Conservation (phyloP, 2,888 invertebrate species). For the Imbricaverruca yamaguchii region DNA sequence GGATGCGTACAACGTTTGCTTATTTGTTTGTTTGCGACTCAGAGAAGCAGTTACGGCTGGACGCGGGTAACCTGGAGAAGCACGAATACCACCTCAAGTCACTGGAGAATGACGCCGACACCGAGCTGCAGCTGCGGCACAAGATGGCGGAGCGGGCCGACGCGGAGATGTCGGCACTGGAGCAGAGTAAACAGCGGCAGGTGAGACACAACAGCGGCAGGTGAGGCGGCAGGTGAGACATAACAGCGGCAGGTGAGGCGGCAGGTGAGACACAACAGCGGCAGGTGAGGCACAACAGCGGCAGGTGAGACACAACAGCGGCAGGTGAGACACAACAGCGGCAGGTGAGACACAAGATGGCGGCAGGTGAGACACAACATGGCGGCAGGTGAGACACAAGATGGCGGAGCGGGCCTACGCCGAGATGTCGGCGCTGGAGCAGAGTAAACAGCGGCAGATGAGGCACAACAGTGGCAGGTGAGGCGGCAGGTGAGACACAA, state of each 20-base stretch:
- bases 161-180: not conserved
- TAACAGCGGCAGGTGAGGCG: no score
- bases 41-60: conserved; percentile 52
- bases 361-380: no score
- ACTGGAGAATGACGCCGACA: conserved; percentile 7
- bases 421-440: not conserved
- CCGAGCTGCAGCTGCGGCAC: conserved; percentile 4
- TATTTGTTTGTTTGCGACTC: conserved; percentile 25
- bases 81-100: conserved; percentile 35
- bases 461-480: no score
- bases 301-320: not conserved
- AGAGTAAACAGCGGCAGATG: not conserved
- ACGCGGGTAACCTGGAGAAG: conserved; percentile 45
- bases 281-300: not conserved
- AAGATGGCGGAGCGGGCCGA: conserved; percentile 9
- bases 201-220: no score
- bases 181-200: conserved; percentile 3
- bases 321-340: no score
- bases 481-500: no score
- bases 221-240: no score
- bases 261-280: not conserved
- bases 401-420: not conserved
- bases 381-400: not conserved
- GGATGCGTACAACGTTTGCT: conserved; percentile 28
- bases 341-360: not conserved